Evolutionary conservation across 1,140 invertebrate genomes (phyloP).

Genomic region (Bombus turneri): DNA sequence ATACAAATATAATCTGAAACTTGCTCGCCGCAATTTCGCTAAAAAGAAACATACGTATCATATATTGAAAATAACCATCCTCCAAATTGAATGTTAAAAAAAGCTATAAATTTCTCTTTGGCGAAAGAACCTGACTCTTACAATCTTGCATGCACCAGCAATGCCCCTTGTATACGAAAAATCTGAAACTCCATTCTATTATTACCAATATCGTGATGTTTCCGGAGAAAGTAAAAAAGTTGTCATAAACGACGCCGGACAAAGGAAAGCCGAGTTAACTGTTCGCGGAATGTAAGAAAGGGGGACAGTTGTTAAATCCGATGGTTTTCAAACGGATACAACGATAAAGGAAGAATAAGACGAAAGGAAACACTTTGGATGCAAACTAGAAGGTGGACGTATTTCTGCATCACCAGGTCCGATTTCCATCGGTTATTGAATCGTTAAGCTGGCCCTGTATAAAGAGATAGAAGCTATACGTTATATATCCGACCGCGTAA

Average conservation of each 20-base stretch:
- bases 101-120: too few species aligned
- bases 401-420: constrained; percentile 55
- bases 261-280: not conserved
- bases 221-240: not conserved
- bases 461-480: constrained; percentile 77
- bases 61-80: too few species aligned
- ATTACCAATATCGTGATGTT: too few species aligned
- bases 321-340: not conserved
- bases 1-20: too few species aligned
- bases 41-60: too few species aligned
- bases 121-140: too few species aligned
- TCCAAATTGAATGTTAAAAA: too few species aligned
- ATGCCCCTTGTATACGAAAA: too few species aligned
- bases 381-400: constrained; percentile 72
- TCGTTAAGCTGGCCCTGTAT: constrained; percentile 79
- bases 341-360: constrained; percentile 59
- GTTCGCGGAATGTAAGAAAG: not conserved
- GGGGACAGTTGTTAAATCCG: constrained; percentile 14
- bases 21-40: too few species aligned
- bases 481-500: constrained; percentile 25
- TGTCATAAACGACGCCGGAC: not conserved
- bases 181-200: too few species aligned
- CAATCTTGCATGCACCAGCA: fast-evolving
- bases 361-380: constrained; percentile 76
- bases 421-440: constrained; percentile 81